Conservation (phyloP, 2,888 invertebrate genomes). For the Spilarctia lutea region DNA sequence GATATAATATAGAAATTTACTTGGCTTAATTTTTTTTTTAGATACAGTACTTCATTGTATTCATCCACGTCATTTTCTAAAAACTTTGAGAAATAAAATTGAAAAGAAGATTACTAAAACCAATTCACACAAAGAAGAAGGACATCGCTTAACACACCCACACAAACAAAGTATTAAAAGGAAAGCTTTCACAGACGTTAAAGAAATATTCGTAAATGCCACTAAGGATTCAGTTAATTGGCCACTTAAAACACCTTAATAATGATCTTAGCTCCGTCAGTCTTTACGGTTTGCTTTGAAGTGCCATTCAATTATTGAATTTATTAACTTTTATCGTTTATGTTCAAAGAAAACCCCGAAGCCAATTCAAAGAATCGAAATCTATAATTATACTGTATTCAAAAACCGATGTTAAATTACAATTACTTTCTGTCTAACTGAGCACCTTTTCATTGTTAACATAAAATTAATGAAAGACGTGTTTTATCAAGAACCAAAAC, state of each 20-base stretch:
- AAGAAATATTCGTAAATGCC: conserved; percentile 18
- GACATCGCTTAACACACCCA: background rate
- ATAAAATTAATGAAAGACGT: background rate
- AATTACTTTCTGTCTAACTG: background rate
- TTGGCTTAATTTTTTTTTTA: background rate
- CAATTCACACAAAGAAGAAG: no score
- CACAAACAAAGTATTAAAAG: background rate
- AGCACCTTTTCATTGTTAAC: background rate
- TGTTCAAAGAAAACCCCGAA: background rate
- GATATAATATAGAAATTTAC: conserved; percentile 22
- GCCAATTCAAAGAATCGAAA: background rate
- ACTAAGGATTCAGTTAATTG: conserved; percentile 20
- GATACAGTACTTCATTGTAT: no score
- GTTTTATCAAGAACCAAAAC: background rate
- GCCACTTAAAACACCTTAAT: conserved; percentile 25
- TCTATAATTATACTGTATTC: background rate
- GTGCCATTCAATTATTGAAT: background rate
- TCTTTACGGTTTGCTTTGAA: background rate
- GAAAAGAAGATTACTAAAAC: background rate
- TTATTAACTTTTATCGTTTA: background rate
- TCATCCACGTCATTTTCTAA: no score
- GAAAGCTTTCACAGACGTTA: background rate
- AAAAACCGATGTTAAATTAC: background rate
- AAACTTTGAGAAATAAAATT: no score
- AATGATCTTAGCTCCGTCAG: conserved; percentile 15